Evolutionary conservation across 64 coral and sea anemone species (phyloP).

Genomic region (Stichodactyla mertensii): DNA sequence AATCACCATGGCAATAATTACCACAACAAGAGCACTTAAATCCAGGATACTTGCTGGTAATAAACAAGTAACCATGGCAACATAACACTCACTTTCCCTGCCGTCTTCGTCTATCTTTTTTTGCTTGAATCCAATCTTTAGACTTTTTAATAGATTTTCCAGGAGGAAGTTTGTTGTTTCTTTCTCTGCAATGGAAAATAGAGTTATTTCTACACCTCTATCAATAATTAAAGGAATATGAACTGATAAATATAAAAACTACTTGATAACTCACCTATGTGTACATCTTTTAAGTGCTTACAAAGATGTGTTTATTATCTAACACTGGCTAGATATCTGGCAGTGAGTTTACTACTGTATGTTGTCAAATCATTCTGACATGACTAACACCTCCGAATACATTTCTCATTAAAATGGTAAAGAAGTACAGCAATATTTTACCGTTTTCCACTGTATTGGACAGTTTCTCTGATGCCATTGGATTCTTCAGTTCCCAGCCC

Average conservation of each 20-base stretch:
- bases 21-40: too few relatives aligned
- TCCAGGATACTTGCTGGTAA: too few relatives aligned
- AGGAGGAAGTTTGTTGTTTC: slow-evolving; percentile 18
- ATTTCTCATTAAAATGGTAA: too few relatives aligned
- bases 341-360: too few relatives aligned
- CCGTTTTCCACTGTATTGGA: slow-evolving; percentile 54
- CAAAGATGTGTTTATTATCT: too few relatives aligned
- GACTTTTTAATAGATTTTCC: slow-evolving; percentile 68
- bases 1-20: not conserved
- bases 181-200: slow-evolving; percentile 23
- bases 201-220: not conserved
- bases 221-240: too few relatives aligned
- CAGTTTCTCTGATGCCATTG: slow-evolving; percentile 10
- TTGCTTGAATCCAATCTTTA: slow-evolving; percentile 70
- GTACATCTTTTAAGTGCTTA: too few relatives aligned
- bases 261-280: too few relatives aligned
- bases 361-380: too few relatives aligned
- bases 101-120: slow-evolving; percentile 64
- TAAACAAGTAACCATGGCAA: not conserved
- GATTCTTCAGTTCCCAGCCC: slow-evolving; percentile 45
- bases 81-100: slow-evolving; percentile 58
- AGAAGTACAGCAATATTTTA: not conserved
- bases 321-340: too few relatives aligned
- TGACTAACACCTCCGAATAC: too few relatives aligned
- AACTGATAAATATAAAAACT: not conserved